A percentile compares a stretch with the other conserved stretches of the same genome.
Evolutionary conservation across 2,888 invertebrate genomes (phyloP).

Genomic region (Hydrotaea cyrtoneurina): DNA sequence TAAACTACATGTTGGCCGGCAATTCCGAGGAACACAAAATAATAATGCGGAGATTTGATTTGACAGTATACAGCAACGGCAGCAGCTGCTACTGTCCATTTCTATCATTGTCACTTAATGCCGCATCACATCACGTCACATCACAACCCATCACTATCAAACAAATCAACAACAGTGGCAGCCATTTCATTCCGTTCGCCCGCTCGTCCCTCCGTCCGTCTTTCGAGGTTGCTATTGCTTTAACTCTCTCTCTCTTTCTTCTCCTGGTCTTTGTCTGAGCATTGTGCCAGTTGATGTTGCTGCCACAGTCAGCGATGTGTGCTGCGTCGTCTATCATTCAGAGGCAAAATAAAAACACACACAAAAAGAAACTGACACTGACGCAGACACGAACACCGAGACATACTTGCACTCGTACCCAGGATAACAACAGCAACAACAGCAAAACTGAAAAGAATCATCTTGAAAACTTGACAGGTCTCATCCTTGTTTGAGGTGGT

Average conservation of each 20-base stretch:
- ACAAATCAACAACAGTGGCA: constrained; percentile 61
- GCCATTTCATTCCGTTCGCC: constrained; percentile 14
- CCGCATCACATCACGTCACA: constrained; percentile 63
- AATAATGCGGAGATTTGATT: constrained; percentile 65
- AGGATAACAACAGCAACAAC: no score
- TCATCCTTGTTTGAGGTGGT: constrained; percentile 63
- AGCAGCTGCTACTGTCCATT: constrained; percentile 70
- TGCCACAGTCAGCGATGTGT: constrained; percentile 21
- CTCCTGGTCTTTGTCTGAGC: not conserved
- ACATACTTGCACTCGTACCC: not conserved
- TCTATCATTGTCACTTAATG: constrained; percentile 70
- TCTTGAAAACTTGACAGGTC: constrained; percentile 63
- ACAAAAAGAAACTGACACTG: constrained; percentile 14
- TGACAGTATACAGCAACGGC: constrained; percentile 63
- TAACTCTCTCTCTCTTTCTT: not conserved
- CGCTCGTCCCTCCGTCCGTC: not conserved
- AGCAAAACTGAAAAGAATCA: constrained; percentile 32
- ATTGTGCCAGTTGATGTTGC: constrained; percentile 21
- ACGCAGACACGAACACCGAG: constrained; percentile 4
- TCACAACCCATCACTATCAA: constrained; percentile 65
- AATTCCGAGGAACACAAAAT: constrained; percentile 38
- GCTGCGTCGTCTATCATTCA: constrained; percentile 41
- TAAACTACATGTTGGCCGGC: not conserved
- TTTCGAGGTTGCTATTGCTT: constrained; percentile 7
- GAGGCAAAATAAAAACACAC: constrained; percentile 25